A percentile compares a stretch with the other conserved stretches of the same genome.
phyloP scores from a whole-genome alignment of 2,888 invertebrate genomes.

The Sphaerophoria rueppellii region DNA sequence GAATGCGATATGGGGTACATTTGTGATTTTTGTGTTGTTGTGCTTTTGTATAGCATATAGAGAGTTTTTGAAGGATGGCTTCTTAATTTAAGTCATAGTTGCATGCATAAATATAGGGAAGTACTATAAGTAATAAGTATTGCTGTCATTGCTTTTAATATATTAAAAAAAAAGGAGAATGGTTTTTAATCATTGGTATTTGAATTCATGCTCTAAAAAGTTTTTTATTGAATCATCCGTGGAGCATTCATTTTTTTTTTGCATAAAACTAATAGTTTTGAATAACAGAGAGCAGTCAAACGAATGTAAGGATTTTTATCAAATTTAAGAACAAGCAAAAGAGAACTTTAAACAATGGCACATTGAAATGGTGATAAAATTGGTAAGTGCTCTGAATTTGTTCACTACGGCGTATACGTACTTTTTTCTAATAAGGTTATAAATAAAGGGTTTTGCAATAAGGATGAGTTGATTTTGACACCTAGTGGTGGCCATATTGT shows the following conservation, averaged over 20 bases:
- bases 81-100: constrained; percentile 16
- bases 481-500: too few relatives aligned
- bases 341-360: too few relatives aligned
- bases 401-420: constrained; percentile 20
- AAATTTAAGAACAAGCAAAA: too few relatives aligned
- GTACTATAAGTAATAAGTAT: not conserved
- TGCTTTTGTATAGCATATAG: not conserved
- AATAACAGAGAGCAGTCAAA: not conserved
- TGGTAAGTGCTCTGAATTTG: too few relatives aligned
- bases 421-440: not conserved
- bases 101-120: not conserved
- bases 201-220: not conserved
- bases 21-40: not conserved
- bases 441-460: not conserved
- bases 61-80: constrained; percentile 1
- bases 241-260: not conserved
- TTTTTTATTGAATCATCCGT: not conserved
- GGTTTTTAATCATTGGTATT: not conserved
- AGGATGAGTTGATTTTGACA: too few relatives aligned
- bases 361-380: too few relatives aligned
- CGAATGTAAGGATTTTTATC: too few relatives aligned
- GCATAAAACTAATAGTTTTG: not conserved
- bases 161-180: not conserved
- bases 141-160: not conserved
- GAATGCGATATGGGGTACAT: not conserved